Percentiles rank a stretch among this genome's conserved stretches.
These are phyloP conservation scores for Lutjanus erythropterus DNA, from an alignment of 2,113 vertebrate species.

Conservation along the genomic window DNA sequence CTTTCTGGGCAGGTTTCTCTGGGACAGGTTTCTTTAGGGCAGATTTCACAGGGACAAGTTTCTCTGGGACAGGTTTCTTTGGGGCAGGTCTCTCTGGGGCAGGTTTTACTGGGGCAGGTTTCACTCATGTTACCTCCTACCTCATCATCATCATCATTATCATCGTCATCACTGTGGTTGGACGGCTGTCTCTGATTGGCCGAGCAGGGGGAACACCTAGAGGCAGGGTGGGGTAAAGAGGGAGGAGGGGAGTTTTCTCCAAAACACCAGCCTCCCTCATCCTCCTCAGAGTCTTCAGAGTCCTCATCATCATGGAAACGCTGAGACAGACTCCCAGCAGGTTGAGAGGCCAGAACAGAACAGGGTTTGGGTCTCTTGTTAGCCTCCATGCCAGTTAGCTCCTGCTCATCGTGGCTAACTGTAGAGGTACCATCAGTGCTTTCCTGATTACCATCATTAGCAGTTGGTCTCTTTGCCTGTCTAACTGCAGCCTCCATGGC, in stretches of 20 bases:
- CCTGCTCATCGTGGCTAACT: conserved; percentile 1
- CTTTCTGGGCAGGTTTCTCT: not conserved
- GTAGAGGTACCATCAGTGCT: conserved; percentile 25
- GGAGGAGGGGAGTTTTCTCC: conserved; percentile 36
- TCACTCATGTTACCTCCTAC: conserved; percentile 64
- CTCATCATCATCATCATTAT: conserved; percentile 40
- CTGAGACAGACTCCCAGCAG: not conserved
- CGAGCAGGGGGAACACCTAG: not conserved
- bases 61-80: not conserved
- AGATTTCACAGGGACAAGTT: not conserved
- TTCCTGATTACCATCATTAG: conserved; percentile 6
- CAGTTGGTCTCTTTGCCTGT: not conserved
- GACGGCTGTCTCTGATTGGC: conserved; percentile 21
- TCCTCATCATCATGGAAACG: conserved; percentile 30
- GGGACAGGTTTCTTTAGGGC: not conserved
- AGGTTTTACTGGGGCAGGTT: not conserved
- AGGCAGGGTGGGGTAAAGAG: not conserved
- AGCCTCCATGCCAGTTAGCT: not conserved
- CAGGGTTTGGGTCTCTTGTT: not conserved
- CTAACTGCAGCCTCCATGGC: conserved; percentile 44
- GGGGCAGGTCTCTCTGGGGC: not conserved
- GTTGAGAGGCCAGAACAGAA: not conserved
- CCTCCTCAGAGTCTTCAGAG: conserved; percentile 23
- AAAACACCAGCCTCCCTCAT: conserved; percentile 34
- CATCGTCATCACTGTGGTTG: conserved; percentile 18